Percentiles rank a stretch among this genome's conserved stretches.
Conservation (phyloP, 2,888 invertebrate genomes). For the Papilio protenor region DNA sequence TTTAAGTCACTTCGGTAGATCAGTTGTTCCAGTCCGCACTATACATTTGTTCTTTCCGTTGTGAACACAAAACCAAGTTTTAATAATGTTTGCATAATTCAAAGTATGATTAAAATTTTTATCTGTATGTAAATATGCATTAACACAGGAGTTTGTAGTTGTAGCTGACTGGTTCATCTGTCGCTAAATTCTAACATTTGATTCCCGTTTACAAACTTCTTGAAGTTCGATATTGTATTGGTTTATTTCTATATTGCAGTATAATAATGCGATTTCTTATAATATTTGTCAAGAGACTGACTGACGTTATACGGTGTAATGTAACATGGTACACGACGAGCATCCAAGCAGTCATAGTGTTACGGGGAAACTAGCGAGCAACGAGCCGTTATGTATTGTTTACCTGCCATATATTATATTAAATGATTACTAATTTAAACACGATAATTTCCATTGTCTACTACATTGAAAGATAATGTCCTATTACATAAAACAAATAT, state of each 20-base stretch:
- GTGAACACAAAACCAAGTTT: background rate
- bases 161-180: background rate
- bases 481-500: constrained; percentile 38
- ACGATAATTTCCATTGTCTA: constrained; percentile 24
- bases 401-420: background rate
- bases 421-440: background rate
- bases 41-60: background rate
- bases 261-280: too few species aligned
- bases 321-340: too few species aligned
- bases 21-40: background rate
- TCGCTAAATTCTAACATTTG: background rate
- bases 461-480: constrained; percentile 26
- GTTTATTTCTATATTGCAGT: background rate
- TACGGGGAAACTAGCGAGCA: too few species aligned
- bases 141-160: background rate
- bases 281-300: too few species aligned
- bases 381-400: too few species aligned
- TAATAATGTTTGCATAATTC: constrained; percentile 25
- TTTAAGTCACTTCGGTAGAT: background rate
- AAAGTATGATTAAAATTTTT: constrained; percentile 16
- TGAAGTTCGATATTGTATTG: background rate
- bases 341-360: too few species aligned
- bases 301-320: too few species aligned
- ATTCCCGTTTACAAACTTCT: background rate
- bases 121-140: constrained; percentile 6